phyloP scores from a whole-genome alignment of 2,797 vertebrate genomes.

The Mastacembelus armatus region DNA sequence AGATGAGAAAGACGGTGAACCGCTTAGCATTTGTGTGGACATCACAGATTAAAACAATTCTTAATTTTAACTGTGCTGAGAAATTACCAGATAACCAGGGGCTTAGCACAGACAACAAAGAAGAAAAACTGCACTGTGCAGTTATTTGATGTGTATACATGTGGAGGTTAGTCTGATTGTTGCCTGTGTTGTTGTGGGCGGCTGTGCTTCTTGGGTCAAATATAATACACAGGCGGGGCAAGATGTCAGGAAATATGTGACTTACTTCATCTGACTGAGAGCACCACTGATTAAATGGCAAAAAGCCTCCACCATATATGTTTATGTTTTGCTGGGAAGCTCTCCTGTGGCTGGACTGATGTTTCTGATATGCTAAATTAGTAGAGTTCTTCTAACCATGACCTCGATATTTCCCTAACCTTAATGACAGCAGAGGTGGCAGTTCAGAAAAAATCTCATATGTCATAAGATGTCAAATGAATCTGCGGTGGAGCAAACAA shows the following conservation, averaged over 20 bases:
- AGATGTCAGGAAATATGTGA: constrained; percentile 3
- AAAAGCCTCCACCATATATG: neutral
- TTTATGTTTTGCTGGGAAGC: neutral
- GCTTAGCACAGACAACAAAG: constrained; percentile 31
- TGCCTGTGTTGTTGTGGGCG: neutral
- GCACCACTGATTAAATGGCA: neutral
- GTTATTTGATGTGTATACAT: constrained; percentile 45
- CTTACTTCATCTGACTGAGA: neutral
- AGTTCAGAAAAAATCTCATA: neutral
- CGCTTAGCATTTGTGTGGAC: constrained; percentile 24
- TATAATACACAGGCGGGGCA: constrained; percentile 6
- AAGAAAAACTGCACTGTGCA: constrained; percentile 37
- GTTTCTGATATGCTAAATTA: neutral
- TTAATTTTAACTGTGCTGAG: constrained; percentile 69
- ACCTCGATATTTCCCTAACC: neutral
- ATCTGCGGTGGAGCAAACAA: constrained; percentile 1
- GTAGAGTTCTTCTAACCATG: neutral
- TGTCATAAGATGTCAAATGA: neutral
- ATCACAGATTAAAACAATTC: constrained; percentile 25
- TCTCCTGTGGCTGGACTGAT: neutral
- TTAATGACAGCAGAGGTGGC: neutral
- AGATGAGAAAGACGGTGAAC: constrained; percentile 22
- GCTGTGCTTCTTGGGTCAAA: neutral
- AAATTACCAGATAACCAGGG: constrained; percentile 53
- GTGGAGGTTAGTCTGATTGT: constrained; percentile 33